Evolutionary conservation across 2,888 invertebrate genomes (phyloP).

Genomic region (Pocota personata): DNA sequence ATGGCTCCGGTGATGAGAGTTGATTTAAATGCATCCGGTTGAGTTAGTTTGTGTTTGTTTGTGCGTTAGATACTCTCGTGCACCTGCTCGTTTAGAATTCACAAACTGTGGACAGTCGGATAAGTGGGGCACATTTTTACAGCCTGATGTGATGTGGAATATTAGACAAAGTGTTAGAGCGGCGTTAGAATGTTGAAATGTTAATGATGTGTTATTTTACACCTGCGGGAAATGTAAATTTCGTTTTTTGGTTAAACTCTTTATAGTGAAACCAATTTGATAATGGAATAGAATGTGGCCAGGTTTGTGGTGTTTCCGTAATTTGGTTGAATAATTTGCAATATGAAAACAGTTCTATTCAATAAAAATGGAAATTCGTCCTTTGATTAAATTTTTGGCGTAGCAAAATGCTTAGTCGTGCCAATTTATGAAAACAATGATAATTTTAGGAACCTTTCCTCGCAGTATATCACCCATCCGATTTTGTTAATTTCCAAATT

Average conservation of each 20-base stretch:
- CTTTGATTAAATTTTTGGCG: background rate
- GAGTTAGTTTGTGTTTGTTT: conserved; percentile 55
- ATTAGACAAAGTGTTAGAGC: conserved; percentile 31
- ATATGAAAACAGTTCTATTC: background rate
- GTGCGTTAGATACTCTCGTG: conserved; percentile 31
- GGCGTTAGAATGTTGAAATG: conserved; percentile 25
- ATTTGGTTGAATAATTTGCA: background rate
- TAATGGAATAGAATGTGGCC: conserved; percentile 28
- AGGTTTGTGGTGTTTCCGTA: background rate
- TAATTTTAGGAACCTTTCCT: too few relatives aligned
- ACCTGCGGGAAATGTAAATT: conserved; percentile 25
- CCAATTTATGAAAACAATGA: too few relatives aligned
- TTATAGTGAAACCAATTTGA: conserved; percentile 10
- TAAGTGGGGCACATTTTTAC: background rate
- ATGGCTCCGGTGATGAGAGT: conserved; percentile 67
- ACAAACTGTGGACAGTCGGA: conserved; percentile 24
- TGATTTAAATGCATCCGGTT: conserved; percentile 72
- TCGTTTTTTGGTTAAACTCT: conserved; percentile 3
- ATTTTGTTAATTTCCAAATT: too few relatives aligned
- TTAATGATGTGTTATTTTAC: conserved; percentile 52
- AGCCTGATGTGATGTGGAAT: background rate
- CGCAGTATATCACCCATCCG: too few relatives aligned
- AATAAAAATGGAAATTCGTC: background rate
- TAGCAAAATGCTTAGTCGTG: too few relatives aligned
- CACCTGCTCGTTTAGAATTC: conserved; percentile 28